Percentiles rank a stretch among this genome's conserved stretches.
phyloP scores from a whole-genome alignment of 2,113 vertebrate genomes.

The Vimba vimba region DNA sequence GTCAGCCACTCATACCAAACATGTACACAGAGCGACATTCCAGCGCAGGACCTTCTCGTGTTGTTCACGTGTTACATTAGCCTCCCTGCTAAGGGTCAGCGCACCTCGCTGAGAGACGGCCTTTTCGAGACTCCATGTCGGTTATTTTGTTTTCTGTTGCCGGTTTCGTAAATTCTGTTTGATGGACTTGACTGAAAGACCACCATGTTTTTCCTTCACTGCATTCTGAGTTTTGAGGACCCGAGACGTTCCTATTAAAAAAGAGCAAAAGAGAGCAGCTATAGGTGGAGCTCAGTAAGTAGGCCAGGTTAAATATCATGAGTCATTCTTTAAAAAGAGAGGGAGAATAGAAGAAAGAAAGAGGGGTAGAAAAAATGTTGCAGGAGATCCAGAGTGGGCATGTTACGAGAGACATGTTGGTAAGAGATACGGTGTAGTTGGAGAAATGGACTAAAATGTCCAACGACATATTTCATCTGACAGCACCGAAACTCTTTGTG shows the following conservation, averaged over 20 bases:
- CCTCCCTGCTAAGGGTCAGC: slow-evolving; percentile 73
- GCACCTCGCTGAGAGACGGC: slow-evolving; percentile 72
- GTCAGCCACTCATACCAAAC: slow-evolving; percentile 63
- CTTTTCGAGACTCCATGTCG: slow-evolving; percentile 72
- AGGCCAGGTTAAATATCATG: slow-evolving; percentile 30
- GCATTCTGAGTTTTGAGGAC: slow-evolving; percentile 64
- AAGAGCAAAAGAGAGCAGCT: slow-evolving; percentile 7
- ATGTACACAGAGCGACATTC: slow-evolving; percentile 74
- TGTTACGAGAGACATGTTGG: slow-evolving; percentile 4
- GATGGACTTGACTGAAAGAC: slow-evolving; percentile 71
- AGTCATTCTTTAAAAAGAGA: not conserved
- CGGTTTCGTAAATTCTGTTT: slow-evolving; percentile 75
- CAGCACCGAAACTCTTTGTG: not conserved
- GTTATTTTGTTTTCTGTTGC: slow-evolving; percentile 74
- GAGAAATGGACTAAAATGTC: not conserved
- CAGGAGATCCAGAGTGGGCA: slow-evolving; percentile 3
- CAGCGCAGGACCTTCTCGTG: slow-evolving; percentile 57
- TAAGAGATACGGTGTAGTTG: slow-evolving; percentile 9
- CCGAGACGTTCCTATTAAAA: slow-evolving; percentile 49
- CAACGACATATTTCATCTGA: slow-evolving; percentile 1
- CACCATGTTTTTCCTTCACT: slow-evolving; percentile 60
- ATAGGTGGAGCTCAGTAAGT: not conserved
- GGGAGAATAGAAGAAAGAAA: not conserved
- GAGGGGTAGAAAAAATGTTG: not conserved
- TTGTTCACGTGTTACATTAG: slow-evolving; percentile 68